phyloP scores from a whole-genome alignment of 1,140 invertebrate genomes.

The Bombus superbus region DNA sequence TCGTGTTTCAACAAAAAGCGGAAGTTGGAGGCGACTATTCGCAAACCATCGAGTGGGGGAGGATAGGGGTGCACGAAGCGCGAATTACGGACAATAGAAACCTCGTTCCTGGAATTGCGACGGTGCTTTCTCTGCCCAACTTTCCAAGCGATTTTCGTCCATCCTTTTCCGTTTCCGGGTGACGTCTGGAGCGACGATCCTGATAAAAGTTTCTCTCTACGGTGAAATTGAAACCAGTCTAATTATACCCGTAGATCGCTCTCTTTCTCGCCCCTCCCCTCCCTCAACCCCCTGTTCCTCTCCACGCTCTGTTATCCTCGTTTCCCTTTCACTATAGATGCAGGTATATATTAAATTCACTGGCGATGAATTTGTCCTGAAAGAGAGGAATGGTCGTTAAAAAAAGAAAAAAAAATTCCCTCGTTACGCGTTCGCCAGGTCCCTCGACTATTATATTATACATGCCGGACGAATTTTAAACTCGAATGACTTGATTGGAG shows the following conservation, averaged over 20 bases:
- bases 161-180: conserved; percentile 39
- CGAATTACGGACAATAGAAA: conserved; percentile 46
- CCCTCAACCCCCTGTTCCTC: neutral
- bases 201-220: conserved; percentile 53
- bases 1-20: conserved; percentile 47
- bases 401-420: conserved; percentile 1
- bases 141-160: conserved; percentile 38
- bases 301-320: neutral
- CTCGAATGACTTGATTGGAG: conserved; percentile 28
- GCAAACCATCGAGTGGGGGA: neutral
- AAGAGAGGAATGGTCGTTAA: neutral
- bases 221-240: conserved; percentile 57
- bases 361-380: conserved; percentile 24
- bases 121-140: conserved; percentile 23
- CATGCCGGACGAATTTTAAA: conserved; percentile 18
- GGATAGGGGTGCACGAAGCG: neutral
- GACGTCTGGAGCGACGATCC: conserved; percentile 46
- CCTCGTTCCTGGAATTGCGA: conserved; percentile 21
- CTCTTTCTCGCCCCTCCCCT: neutral
- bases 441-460: conserved; percentile 15
- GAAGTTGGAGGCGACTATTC: conserved; percentile 19
- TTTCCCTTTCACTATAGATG: neutral
- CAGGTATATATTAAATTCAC: conserved; percentile 36
- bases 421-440: neutral
- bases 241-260: conserved; percentile 53